A percentile compares a stretch with the other conserved stretches of the same genome.
These are phyloP conservation scores for Microtus ochrogaster DNA, from an alignment of 2,113 vertebrate species.

Conservation along the genomic window DNA sequence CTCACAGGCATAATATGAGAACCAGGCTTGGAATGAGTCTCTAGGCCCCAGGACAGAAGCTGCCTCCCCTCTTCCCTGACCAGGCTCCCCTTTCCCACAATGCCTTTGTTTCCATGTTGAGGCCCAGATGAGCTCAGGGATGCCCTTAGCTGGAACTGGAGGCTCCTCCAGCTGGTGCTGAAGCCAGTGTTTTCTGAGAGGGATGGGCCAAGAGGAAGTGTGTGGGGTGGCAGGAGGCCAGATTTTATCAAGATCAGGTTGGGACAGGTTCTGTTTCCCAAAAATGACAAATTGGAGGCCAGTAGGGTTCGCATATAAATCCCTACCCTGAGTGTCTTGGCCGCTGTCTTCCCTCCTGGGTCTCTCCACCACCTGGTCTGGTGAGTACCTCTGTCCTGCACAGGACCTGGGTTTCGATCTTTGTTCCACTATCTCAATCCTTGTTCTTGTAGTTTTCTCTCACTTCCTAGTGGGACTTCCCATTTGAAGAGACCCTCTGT, in stretches of 20 bases:
- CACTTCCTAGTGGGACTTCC: not conserved
- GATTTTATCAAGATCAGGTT: slow-evolving; percentile 33
- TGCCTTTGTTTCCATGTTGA: accelerated
- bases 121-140: not conserved
- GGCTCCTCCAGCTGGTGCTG: not conserved
- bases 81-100: not conserved
- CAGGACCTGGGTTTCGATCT: not conserved
- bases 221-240: slow-evolving; percentile 30
- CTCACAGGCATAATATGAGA: not conserved
- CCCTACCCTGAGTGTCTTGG: not conserved
- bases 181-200: not conserved
- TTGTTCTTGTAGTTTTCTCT: not conserved
- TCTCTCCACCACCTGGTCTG: not conserved
- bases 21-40: not conserved
- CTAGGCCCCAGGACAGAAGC: not conserved
- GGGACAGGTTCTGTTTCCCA: slow-evolving; percentile 33
- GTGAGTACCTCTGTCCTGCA: not conserved
- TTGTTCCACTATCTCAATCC: not conserved
- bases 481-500: no score
- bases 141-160: not conserved
- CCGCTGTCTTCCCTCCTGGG: not conserved
- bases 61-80: not conserved
- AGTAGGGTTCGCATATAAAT: slow-evolving; percentile 41
- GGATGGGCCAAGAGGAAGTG: not conserved
- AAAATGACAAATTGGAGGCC: not conserved